Base-by-base conservation (phyloP, 2,797 vertebrate genomes). In the Bryconaethiops microstoma region DNA sequence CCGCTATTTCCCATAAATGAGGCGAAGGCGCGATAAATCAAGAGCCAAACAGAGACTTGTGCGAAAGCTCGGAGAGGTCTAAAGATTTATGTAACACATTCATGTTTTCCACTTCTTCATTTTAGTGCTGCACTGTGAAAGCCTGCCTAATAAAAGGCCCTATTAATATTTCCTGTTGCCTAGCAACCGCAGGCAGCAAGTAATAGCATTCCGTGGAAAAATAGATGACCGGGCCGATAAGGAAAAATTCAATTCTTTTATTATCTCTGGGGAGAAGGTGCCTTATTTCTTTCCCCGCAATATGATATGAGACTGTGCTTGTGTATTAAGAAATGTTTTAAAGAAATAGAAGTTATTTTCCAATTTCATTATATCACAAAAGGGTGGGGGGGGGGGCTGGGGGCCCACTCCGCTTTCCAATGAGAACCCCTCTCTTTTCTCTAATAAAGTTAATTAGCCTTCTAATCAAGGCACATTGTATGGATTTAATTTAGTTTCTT, bases 201-300 rank as follows among this genome's bases (percentile, higher is more conserved):
- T 99, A 98, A 99, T 99, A 98, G 96, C 96, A 98, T 97, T 95
- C 96, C 96, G 95, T 96, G 95, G 96, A 97, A 98, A 99, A 98
- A 99, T 97, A 98, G 97, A 98, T 98, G 97, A 97, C 97, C 87
- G 82, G 82, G 80, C 87, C 97, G 97, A 99, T 99, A 99, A 99
- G 97, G 95, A 99, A 98, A 98, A 98, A 98, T 99, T 98, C 97
- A 99, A 99, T 98, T 98, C 96, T 99, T 99, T 98, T 98, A 98
- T 99, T 97, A 99, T 99, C 97, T 98, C 97, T 95, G 92, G 96
- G 96, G 97, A 97, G 96, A 98, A 97, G 97, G 96, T 96, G 96
- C 96, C 96, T 98, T 94, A 93, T 99, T 98, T 97, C 96, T 86
- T 82, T 85, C 64, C 78, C 92, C 92, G 96, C 96, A 96, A 96